A percentile compares a stretch with the other conserved stretches of the same genome.
phyloP scores from a whole-genome alignment of 2,113 vertebrate genomes.

The Lophius piscatorius region DNA sequence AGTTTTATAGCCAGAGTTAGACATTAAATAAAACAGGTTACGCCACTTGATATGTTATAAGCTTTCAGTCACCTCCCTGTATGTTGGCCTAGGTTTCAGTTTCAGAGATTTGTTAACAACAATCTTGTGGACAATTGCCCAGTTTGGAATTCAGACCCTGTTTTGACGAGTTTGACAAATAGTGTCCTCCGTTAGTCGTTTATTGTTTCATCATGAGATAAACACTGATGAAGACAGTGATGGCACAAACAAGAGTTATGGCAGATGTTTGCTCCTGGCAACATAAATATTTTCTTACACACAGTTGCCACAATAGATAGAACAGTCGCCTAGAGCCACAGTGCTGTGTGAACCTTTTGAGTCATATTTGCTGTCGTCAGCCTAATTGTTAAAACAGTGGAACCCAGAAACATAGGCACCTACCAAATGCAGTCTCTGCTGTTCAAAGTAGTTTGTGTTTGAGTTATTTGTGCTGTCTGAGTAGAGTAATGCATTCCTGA shows the following conservation, averaged over 20 bases:
- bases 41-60: too few relatives aligned
- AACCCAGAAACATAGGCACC: constrained; percentile 14
- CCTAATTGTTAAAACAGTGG: constrained; percentile 34
- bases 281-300: constrained; percentile 30
- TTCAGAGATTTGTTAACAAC: too few relatives aligned
- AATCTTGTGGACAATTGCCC: too few relatives aligned
- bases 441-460: background rate
- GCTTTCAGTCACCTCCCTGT: too few relatives aligned
- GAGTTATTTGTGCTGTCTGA: too few relatives aligned
- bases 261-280: constrained; percentile 48
- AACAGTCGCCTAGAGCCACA: constrained; percentile 53
- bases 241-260: constrained; percentile 25
- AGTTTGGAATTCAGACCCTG: constrained; percentile 45
- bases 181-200: constrained; percentile 28
- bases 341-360: constrained; percentile 18
- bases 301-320: constrained; percentile 4
- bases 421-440: background rate
- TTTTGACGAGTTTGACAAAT: constrained; percentile 60
- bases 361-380: constrained; percentile 28
- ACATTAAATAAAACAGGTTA: too few relatives aligned
- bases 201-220: constrained; percentile 44
- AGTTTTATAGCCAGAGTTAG: too few relatives aligned
- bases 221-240: constrained; percentile 25
- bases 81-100: too few relatives aligned
- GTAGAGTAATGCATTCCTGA: too few relatives aligned